These are phyloP conservation scores for Zoanthus solanderi DNA, from an alignment of 92 coral and sea anemone genomes.

Conservation along the genomic window DNA sequence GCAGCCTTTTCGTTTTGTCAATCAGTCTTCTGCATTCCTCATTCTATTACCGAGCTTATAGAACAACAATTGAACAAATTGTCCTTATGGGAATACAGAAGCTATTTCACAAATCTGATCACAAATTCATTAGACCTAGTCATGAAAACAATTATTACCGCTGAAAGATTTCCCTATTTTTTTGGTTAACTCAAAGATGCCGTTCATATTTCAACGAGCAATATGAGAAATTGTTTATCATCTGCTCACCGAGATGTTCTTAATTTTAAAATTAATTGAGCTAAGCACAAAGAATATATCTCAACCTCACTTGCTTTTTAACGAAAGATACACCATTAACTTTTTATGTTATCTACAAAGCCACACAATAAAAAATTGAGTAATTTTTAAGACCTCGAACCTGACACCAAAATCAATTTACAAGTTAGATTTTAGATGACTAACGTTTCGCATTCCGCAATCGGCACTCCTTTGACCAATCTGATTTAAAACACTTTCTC, in stretches of 20 bases:
- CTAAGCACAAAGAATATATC: not conserved
- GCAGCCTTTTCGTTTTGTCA: not conserved
- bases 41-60: too few species aligned
- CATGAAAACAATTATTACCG: slow-evolving; percentile 42
- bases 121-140: slow-evolving; percentile 20
- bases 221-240: slow-evolving; percentile 42
- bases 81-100: not conserved
- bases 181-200: slow-evolving; percentile 7
- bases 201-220: slow-evolving; percentile 33
- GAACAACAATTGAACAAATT: not conserved
- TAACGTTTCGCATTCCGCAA: slow-evolving; percentile 37
- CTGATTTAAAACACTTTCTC: slow-evolving; percentile 26
- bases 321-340: slow-evolving; percentile 17
- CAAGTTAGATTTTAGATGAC: slow-evolving; percentile 10
- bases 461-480: slow-evolving; percentile 28
- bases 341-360: slow-evolving; percentile 30
- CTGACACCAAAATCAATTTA: slow-evolving; percentile 35
- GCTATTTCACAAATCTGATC: not conserved
- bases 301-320: not conserved
- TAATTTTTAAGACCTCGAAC: not conserved
- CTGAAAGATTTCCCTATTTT: slow-evolving; percentile 44
- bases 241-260: not conserved
- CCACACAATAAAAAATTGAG: slow-evolving; percentile 1
- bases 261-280: not conserved
- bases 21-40: not conserved